Base-by-base conservation (phyloP, 1,140 invertebrate genomes). In the Drosophila truncata region DNA sequence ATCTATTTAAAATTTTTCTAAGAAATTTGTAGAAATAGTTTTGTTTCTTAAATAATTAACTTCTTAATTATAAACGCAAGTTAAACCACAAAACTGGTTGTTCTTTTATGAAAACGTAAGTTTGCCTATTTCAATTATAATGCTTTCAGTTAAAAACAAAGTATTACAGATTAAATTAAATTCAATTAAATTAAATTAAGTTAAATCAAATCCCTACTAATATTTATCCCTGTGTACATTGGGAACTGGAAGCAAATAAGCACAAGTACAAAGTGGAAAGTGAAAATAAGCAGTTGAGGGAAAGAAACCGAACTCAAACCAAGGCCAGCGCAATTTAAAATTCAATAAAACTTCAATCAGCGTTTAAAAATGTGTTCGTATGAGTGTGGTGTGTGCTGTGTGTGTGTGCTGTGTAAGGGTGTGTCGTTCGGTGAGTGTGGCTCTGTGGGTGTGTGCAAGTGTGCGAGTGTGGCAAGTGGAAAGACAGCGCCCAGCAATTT, bases 341-440 rank as follows among this genome's bases (percentile, higher is more conserved):
- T 90, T 90, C 85, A 91, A 90, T 90, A 90, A 91, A 90, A 90
- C 86, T 90, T 90, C 85, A 90, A 91, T 90, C 86, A 90, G 78
- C 85, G 64, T 78, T 90, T 74, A 79, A 86, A 90, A 78, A 72
- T 82, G 62, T 58, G 33, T 62, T 20, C 64, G 60, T 16, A 47
- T 44, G 42, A 13, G 42, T 14, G 11, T 35, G 13, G 65, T 11
- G 9, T 11, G 9, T 11, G 9, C 42, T 54, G 47, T 71, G 58
- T 69, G 49, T 52, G 62, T 55, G 52, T 42, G 23, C 31, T 35
- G n/a, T 27, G 33, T 46, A 47, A 49, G 66, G 60, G 62, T 59
- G 41, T 61, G 41, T n/a, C 31, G 31, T 9, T 64, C 35, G 20
- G 46, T 47, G 74, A 50, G 60, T 65, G 49, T 66, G 66, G 50